Percentiles rank a stretch among this genome's conserved stretches.
phyloP scores from a whole-genome alignment of 2,113 vertebrate genomes.

The Loxodonta africana region DNA sequence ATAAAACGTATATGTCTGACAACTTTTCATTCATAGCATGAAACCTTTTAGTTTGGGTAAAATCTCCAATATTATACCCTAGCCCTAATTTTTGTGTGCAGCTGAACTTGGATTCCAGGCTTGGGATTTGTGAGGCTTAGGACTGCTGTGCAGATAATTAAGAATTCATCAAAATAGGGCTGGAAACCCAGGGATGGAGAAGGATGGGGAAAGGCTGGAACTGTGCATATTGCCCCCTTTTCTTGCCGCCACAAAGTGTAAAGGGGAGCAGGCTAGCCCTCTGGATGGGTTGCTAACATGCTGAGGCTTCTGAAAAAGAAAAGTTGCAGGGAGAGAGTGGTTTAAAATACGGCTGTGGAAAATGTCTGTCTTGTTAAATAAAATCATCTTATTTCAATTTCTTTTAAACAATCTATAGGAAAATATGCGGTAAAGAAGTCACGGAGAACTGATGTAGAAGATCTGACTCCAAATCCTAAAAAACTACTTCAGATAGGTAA shows the following conservation, averaged over 20 bases:
- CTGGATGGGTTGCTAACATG: not conserved
- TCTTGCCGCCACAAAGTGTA: not conserved
- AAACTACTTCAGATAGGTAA: constrained; percentile 98
- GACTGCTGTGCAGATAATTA: constrained; percentile 3
- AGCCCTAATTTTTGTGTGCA: constrained; percentile 19
- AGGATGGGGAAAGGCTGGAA: not conserved
- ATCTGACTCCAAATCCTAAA: constrained; percentile 98
- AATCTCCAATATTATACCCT: not conserved
- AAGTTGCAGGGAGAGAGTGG: not conserved
- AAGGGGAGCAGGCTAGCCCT: not conserved
- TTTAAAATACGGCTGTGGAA: constrained; percentile 39
- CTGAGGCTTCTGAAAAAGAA: not conserved
- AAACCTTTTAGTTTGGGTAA: constrained; percentile 1
- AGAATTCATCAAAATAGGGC: not conserved
- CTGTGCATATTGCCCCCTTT: not conserved
- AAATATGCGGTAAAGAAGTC: constrained; percentile 99
- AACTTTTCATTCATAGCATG: not conserved
- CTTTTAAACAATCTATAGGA: constrained; percentile 87
- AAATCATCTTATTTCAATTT: constrained; percentile 33
- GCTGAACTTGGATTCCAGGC: not conserved
- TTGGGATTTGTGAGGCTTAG: constrained; percentile 10
- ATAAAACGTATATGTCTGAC: not conserved
- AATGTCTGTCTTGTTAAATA: constrained; percentile 24
- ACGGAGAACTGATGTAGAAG: constrained; percentile 98
- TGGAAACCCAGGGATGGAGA: not conserved